These are phyloP conservation scores for Melanotaenia parkinsoni DNA, from an alignment of 2,797 vertebrate genomes.

Conservation along the genomic window DNA sequence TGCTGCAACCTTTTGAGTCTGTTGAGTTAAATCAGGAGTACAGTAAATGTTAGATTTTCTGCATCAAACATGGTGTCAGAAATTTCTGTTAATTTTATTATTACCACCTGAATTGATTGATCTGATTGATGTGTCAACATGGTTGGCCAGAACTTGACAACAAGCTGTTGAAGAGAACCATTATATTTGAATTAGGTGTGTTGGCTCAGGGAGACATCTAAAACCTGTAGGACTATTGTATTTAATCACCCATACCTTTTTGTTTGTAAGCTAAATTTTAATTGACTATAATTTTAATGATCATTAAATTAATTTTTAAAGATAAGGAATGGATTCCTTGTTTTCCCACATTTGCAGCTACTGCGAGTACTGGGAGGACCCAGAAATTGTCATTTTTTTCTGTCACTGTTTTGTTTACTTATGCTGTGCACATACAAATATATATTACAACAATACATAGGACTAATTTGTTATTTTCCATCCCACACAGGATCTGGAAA, in stretches of 20 bases:
- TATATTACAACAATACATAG: neutral
- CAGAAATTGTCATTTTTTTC: neutral
- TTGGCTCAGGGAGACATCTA: too few species aligned
- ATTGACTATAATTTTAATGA: neutral
- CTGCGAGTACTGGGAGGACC: too few species aligned
- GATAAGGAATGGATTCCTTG: neutral
- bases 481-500: slow-evolving; percentile 69
- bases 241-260: neutral
- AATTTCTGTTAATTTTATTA: neutral
- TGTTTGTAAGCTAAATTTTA: neutral
- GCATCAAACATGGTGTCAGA: neutral
- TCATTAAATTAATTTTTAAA: neutral
- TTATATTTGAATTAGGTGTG: too few species aligned
- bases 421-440: neutral
- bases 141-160: too few species aligned
- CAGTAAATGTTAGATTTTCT: neutral
- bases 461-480: neutral
- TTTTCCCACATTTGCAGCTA: neutral
- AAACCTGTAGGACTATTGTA: neutral
- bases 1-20: neutral
- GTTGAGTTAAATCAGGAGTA: neutral
- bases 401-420: neutral
- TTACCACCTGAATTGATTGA: too few species aligned
- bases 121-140: too few species aligned
- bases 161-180: too few species aligned